Conservation (phyloP, 2,113 vertebrate genomes). For the Tylochromis polylepis region DNA sequence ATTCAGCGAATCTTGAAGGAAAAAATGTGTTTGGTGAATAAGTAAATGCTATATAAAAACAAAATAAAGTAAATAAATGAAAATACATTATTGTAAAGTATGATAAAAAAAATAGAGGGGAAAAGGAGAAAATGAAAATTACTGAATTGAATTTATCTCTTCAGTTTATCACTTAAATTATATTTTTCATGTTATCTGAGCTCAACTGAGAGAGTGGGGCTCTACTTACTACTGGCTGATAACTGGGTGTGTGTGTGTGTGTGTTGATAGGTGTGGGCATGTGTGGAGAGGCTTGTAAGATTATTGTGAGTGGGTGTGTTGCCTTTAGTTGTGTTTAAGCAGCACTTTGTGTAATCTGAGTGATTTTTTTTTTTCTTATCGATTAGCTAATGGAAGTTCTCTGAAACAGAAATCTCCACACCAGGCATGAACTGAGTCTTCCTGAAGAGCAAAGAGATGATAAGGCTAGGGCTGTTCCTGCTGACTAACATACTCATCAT, state of each 20-base stretch:
- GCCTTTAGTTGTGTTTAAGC: not conserved
- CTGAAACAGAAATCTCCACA: not conserved
- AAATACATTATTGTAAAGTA: not conserved
- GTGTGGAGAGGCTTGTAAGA: not conserved
- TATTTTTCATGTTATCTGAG: not conserved
- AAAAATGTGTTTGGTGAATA: not conserved
- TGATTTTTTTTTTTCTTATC: not conserved
- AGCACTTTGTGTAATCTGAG: not conserved
- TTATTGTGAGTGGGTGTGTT: not conserved
- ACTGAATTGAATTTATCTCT: not conserved
- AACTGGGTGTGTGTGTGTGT: not conserved
- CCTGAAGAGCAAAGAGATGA: not conserved
- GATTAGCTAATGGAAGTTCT: not conserved
- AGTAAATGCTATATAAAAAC: not conserved
- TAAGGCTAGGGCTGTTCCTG: not conserved
- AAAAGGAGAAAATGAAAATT: not conserved
- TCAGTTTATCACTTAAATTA: not conserved
- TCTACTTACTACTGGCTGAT: rapidly evolving
- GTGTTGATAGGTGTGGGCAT: not conserved
- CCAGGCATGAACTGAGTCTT: not conserved
- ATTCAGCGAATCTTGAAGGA: not conserved
- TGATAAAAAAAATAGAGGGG: not conserved
- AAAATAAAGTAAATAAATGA: not conserved
- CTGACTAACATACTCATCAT: not conserved
- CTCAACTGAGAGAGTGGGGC: not conserved